These are phyloP conservation scores for Hystrix brachyura DNA, from an alignment of 2,113 vertebrate genomes.

Conservation along the genomic window DNA sequence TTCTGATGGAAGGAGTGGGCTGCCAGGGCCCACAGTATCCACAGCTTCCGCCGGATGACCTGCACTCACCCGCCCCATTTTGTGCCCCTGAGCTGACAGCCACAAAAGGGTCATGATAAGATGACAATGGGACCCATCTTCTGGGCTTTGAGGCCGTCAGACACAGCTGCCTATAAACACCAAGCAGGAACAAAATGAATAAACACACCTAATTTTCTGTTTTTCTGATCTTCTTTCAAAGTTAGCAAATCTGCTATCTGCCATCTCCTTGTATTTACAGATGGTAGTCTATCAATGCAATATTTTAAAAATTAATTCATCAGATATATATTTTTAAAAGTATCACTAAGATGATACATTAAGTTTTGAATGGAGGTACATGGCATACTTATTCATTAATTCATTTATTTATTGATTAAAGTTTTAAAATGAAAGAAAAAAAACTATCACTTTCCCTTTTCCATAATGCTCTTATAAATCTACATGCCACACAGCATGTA, in stretches of 20 bases:
- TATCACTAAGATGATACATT: slow-evolving; percentile 52
- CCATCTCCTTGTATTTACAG: slow-evolving; percentile 42
- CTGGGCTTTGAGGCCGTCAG: background rate
- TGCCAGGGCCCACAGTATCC: background rate
- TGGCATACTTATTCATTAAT: slow-evolving; percentile 32
- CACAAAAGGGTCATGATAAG: background rate
- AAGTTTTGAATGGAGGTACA: slow-evolving; percentile 58
- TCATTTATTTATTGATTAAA: slow-evolving; percentile 57
- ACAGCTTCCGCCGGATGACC: background rate
- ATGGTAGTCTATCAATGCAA: slow-evolving; percentile 4
- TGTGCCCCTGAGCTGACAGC: background rate
- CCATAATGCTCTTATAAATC: background rate
- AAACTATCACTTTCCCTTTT: background rate
- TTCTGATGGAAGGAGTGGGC: background rate
- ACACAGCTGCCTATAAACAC: background rate
- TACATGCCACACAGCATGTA: background rate
- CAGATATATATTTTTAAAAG: slow-evolving; percentile 55
- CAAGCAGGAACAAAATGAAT: slow-evolving; percentile 3
- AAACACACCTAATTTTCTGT: background rate
- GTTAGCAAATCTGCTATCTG: background rate
- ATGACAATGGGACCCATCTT: background rate
- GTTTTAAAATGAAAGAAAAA: slow-evolving; percentile 27
- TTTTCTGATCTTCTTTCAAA: slow-evolving; percentile 2
- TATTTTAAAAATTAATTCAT: slow-evolving; percentile 56
- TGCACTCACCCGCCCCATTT: background rate